A percentile compares a stretch with the other conserved stretches of the same genome.
Conservation (phyloP, 2,113 vertebrate species). For the Alethe castanea region DNA sequence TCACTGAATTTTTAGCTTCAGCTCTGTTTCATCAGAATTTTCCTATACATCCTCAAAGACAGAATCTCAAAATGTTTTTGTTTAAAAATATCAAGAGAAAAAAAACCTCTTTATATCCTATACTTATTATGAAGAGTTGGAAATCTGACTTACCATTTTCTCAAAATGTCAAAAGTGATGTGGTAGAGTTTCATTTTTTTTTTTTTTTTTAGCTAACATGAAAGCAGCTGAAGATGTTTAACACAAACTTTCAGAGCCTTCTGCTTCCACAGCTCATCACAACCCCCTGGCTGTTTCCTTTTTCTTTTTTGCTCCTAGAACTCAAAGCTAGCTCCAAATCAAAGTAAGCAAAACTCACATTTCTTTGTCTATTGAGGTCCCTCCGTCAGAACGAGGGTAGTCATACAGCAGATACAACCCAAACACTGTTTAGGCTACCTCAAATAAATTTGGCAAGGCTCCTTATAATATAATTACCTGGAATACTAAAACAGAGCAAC, state of each 20-base stretch:
- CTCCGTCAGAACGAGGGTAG: not conserved
- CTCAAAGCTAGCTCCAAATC: not conserved
- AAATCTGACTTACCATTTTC: not conserved
- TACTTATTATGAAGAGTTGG: not conserved
- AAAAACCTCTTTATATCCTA: not conserved
- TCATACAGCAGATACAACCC: not conserved
- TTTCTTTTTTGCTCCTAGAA: not conserved
- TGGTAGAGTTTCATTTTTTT: not conserved
- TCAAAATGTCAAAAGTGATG: not conserved
- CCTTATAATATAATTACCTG: not conserved
- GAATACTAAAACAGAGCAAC: not conserved
- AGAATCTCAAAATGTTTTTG: not conserved
- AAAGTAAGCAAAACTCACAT: not conserved
- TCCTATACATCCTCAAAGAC: not conserved
- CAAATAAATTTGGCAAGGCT: not conserved
- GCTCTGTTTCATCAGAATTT: not conserved
- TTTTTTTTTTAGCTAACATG: not conserved
- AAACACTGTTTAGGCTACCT: not conserved
- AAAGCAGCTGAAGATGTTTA: not conserved
- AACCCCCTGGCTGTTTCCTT: not conserved
- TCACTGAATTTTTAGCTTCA: not conserved
- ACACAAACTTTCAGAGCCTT: not conserved
- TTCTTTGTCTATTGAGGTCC: not conserved
- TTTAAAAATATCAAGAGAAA: not conserved
- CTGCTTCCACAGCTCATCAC: not conserved